Conservation (phyloP, 2,797 vertebrate genomes). For the Hybognathus amarus region DNA sequence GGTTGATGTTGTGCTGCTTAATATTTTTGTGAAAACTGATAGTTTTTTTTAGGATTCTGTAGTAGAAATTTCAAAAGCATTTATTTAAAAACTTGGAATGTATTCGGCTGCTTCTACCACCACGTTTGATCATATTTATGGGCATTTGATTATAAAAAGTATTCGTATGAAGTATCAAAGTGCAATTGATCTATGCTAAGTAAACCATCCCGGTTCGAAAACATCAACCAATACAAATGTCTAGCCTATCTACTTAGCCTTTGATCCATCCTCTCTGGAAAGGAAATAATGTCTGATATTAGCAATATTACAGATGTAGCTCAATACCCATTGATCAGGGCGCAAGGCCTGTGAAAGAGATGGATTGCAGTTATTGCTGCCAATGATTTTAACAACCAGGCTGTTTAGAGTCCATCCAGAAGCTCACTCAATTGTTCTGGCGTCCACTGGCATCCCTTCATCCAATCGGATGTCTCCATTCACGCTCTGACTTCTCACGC, state of each 20-base stretch:
- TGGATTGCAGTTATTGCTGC: conserved; percentile 78
- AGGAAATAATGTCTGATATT: conserved; percentile 71
- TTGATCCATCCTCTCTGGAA: conserved; percentile 58
- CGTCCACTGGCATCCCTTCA: background rate
- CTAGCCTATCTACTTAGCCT: conserved; percentile 52
- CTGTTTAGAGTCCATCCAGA: conserved; percentile 64
- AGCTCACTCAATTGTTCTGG: conserved; percentile 50
- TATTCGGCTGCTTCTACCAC: too few relatives aligned
- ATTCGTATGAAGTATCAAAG: background rate
- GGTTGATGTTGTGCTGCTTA: too few relatives aligned
- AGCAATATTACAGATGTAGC: conserved; percentile 78
- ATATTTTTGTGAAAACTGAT: too few relatives aligned
- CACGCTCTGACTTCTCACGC: background rate
- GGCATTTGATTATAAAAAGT: background rate
- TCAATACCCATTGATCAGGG: conserved; percentile 74
- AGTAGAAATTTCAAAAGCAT: background rate
- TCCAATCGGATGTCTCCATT: conserved; percentile 20
- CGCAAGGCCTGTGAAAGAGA: conserved; percentile 69
- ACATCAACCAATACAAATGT: background rate
- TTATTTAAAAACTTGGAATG: too few relatives aligned
- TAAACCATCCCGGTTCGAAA: background rate
- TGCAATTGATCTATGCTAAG: background rate
- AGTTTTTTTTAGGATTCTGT: background rate
- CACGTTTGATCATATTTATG: background rate
- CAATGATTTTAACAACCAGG: conserved; percentile 82